Evolutionary conservation across 2,888 invertebrate species (phyloP).

Genomic region (Thymelicus acteon): DNA sequence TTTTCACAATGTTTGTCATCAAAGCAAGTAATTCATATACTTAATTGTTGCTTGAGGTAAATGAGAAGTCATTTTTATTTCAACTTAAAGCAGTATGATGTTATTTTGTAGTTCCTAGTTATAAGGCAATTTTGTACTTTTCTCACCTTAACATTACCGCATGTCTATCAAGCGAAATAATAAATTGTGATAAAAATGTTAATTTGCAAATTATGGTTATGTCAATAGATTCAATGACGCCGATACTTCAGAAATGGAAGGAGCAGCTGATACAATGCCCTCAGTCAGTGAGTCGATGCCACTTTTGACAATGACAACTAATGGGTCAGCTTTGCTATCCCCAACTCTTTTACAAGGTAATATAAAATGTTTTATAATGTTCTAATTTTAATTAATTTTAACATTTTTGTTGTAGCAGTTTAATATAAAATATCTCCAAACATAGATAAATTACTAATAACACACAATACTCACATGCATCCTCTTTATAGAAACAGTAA

Average conservation of each 20-base stretch:
- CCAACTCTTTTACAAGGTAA: constrained; percentile 67
- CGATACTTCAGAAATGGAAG: constrained; percentile 79
- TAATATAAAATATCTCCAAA: no score
- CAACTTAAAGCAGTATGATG: no score
- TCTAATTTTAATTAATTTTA: no score
- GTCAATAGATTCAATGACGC: constrained; percentile 70
- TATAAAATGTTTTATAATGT: no score
- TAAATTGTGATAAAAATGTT: background rate
- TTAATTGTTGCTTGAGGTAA: constrained; percentile 16
- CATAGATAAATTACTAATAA: no score
- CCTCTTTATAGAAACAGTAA: background rate
- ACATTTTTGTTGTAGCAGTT: no score
- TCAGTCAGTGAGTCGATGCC: constrained; percentile 76
- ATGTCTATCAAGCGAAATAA: background rate
- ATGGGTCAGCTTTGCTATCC: constrained; percentile 72
- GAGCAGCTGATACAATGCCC: constrained; percentile 73
- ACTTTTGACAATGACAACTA: constrained; percentile 67
- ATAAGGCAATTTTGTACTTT: no score
- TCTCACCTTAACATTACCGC: no score
- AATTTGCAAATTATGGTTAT: background rate
- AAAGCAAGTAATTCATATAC: background rate
- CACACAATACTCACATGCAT: no score
- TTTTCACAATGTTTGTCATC: no score
- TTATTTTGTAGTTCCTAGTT: no score
- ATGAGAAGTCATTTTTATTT: constrained; percentile 19